Base-by-base conservation (phyloP, 2,888 invertebrate genomes). In the Melangyna quadrimaculata region DNA sequence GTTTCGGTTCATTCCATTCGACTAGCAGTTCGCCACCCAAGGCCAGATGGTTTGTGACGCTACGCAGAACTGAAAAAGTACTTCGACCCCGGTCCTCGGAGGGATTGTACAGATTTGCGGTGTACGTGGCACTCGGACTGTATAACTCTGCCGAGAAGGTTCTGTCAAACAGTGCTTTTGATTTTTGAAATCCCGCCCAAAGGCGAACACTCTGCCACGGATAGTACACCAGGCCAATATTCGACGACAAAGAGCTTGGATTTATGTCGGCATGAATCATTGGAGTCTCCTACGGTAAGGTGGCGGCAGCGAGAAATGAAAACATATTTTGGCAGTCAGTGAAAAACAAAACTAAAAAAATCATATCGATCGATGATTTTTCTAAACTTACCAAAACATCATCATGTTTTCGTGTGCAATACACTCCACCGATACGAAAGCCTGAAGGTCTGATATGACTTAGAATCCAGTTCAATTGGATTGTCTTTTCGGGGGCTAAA, bases 381-480 rank as follows among this genome's bases (percentile, higher is more conserved):
- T 10, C 24, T 14, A 3, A n/a, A 2, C 88, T 89, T 57, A 92
- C 92, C 90, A 92, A 88, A 10, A 91, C 74, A 83, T 91, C 89
- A 19, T 89, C 89, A 1, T 78, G 22, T 9, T 89, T 83, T 12
- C 89, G 89, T 17, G 89, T 88, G 14, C 89, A 89, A 79, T 91
- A 91, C 14, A 90, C 88, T 1, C 92, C 92, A 14, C 92, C 92
- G 55, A 92, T 89, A 5, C 91, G 90, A 88, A 92, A 91, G 10
- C 92, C 92, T 0, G 91, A 88, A 0, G 92, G 90, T 45, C 89
- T 89, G 17, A 88, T 89, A 80, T 91, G 91, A 78, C 92, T 92
- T 45, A 92, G 77, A 0, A 90, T 82, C 91, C 92, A 92, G 35
- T 89, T 89, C 40, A 89, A 88, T 3, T 89, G 88, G 1, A 92